Conservation (phyloP, 2,113 vertebrate genomes). For the Nycticryphes semicollaris region DNA sequence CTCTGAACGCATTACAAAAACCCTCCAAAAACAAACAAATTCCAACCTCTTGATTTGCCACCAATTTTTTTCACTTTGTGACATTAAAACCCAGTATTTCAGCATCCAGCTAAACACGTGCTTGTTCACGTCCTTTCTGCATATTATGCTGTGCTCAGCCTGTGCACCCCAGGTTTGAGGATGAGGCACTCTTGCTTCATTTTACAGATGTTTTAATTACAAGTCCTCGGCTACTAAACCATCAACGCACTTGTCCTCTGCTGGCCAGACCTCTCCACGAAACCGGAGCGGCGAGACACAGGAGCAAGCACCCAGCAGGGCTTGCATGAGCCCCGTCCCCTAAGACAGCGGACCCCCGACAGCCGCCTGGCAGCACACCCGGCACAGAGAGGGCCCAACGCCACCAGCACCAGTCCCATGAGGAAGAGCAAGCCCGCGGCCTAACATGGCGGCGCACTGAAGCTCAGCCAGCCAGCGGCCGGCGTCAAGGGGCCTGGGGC, state of each 20-base stretch:
- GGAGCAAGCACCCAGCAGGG: rapidly evolving
- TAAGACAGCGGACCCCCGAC: rapidly evolving
- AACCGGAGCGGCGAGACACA: neutral
- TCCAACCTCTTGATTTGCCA: neutral
- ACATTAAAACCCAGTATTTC: rapidly evolving
- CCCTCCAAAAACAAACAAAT: too few species aligned
- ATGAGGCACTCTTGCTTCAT: rapidly evolving
- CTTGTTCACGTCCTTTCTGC: rapidly evolving
- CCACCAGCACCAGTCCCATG: too few species aligned
- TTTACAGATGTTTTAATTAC: rapidly evolving
- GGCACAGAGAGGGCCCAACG: rapidly evolving
- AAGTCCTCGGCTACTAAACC: rapidly evolving
- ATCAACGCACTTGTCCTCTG: rapidly evolving
- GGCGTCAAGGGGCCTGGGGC: too few species aligned
- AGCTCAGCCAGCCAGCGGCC: rapidly evolving
- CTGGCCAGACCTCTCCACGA: rapidly evolving
- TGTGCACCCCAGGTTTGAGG: rapidly evolving
- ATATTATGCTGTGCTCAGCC: rapidly evolving
- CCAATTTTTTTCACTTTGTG: neutral
- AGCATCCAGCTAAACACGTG: rapidly evolving
- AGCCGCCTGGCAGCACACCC: rapidly evolving
- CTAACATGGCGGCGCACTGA: rapidly evolving
- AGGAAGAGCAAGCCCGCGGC: too few species aligned
- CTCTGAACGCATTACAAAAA: neutral
- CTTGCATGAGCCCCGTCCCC: rapidly evolving